These are phyloP conservation scores for Scaptomyza tumidula DNA, from an alignment of 2,888 invertebrate species.

Conservation along the genomic window DNA sequence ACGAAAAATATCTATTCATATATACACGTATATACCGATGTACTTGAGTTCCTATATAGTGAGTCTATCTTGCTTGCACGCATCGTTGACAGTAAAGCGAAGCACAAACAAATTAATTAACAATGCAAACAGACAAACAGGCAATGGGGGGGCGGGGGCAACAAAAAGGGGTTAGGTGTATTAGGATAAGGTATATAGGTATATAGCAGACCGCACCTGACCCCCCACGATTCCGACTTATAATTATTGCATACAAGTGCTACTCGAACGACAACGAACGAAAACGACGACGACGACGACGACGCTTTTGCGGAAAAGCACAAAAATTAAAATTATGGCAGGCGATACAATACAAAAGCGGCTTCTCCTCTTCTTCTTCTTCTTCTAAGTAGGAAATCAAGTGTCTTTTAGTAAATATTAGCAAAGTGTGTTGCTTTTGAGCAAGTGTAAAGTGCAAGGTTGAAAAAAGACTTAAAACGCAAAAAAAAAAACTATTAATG, in stretches of 20 bases:
- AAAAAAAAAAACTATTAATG: slow-evolving; percentile 1
- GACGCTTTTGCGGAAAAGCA: slow-evolving; percentile 31
- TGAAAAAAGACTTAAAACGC: slow-evolving; percentile 13
- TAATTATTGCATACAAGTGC: slow-evolving; percentile 70
- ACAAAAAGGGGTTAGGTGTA: background rate
- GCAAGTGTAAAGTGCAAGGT: slow-evolving; percentile 58
- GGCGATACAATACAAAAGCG: slow-evolving; percentile 55
- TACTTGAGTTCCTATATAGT: slow-evolving; percentile 21
- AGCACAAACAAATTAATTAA: slow-evolving; percentile 74
- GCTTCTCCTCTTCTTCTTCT: background rate
- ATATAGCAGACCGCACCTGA: slow-evolving; percentile 19
- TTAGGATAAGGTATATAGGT: background rate
- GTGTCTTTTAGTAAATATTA: slow-evolving; percentile 32
- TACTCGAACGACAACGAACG: slow-evolving; percentile 43
- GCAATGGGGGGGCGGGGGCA: too few species aligned
- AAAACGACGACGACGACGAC: background rate
- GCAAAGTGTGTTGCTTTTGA: slow-evolving; percentile 18
- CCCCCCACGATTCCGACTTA: slow-evolving; percentile 49
- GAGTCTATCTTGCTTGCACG: slow-evolving; percentile 43
- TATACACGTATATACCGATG: slow-evolving; percentile 15
- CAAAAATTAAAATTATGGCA: slow-evolving; percentile 54
- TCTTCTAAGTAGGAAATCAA: slow-evolving; percentile 29
- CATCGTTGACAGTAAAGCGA: slow-evolving; percentile 16
- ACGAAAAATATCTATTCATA: slow-evolving; percentile 2
- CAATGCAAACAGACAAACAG: slow-evolving; percentile 61